Evolutionary conservation across 2,113 vertebrate genomes (phyloP).

Genomic region (Steatornis caripensis): DNA sequence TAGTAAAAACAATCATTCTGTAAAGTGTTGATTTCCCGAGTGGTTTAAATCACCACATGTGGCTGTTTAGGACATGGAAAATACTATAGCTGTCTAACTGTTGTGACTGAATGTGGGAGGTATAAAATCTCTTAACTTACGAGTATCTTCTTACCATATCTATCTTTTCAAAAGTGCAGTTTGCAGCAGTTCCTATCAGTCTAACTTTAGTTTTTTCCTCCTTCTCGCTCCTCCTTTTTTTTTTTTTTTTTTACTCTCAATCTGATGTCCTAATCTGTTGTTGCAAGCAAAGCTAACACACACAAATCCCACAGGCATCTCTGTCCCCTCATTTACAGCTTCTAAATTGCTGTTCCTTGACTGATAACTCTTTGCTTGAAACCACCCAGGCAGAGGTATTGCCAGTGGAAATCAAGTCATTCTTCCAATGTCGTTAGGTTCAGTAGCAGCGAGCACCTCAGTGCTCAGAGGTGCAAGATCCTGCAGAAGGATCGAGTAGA

Average conservation of each 20-base stretch:
- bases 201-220: neutral
- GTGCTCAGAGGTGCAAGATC: neutral
- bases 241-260: neutral
- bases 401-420: neutral
- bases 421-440: neutral
- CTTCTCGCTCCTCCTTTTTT: neutral
- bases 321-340: neutral
- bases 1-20: neutral
- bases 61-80: neutral
- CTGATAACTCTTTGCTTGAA: neutral
- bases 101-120: neutral
- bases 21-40: neutral
- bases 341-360: neutral
- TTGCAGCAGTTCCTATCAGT: neutral
- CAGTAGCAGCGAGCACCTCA: neutral
- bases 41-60: neutral
- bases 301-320: neutral
- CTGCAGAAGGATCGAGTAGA: neutral
- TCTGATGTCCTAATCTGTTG: neutral
- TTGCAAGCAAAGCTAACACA: neutral
- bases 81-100: neutral
- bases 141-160: neutral
- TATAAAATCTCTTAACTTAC: neutral
- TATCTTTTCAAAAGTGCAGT: neutral
- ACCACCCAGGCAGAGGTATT: neutral